phyloP scores from a whole-genome alignment of 2,888 invertebrate genomes.

The Nezara viridula region DNA sequence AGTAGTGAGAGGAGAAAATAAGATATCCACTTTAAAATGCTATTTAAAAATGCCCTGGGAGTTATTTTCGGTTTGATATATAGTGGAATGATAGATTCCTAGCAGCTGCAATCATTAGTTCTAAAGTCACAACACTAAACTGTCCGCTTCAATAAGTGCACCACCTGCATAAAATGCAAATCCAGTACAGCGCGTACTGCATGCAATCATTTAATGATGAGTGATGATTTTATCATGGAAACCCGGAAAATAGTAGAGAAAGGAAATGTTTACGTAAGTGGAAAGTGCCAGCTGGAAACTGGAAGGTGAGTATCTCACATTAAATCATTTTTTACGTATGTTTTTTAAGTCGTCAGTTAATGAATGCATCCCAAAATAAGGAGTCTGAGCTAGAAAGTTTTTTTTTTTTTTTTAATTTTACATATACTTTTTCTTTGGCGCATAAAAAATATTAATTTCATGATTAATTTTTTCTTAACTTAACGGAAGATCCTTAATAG shows the following conservation, averaged over 20 bases:
- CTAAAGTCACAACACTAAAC: too few species aligned
- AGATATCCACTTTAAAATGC: too few species aligned
- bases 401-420: background rate
- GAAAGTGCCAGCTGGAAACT: background rate
- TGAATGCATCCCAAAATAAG: background rate
- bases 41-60: too few species aligned
- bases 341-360: background rate
- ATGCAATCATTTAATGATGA: background rate
- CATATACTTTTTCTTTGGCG: too few species aligned
- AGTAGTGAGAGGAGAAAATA: too few species aligned
- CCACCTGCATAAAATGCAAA: background rate
- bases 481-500: too few species aligned
- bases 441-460: too few species aligned
- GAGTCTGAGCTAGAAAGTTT: background rate
- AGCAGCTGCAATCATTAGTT: too few species aligned
- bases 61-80: too few species aligned
- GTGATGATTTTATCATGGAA: constrained; percentile 8
- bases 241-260: constrained; percentile 22
- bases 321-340: background rate
- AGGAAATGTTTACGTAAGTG: background rate
- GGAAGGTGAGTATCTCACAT: background rate
- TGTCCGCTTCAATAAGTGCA: too few species aligned
- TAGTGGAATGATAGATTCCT: too few species aligned
- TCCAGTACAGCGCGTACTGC: background rate
- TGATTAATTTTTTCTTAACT: too few species aligned